Conservation (phyloP, 2,797 vertebrate genomes). For the Hapalemur alaotrensis region DNA sequence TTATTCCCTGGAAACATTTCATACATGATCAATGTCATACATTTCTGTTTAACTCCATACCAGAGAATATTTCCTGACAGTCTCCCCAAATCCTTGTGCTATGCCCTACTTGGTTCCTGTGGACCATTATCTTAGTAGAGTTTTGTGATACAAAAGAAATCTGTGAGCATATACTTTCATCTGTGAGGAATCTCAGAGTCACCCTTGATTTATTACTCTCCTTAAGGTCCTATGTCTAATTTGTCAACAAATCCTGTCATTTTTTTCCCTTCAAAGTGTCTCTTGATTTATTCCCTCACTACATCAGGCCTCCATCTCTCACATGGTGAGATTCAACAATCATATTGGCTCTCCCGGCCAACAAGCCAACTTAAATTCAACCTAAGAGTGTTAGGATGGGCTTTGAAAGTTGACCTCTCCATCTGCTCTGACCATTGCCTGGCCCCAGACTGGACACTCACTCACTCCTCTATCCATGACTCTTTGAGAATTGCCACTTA, state of each 20-base stretch:
- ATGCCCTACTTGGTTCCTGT: not conserved
- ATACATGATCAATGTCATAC: not conserved
- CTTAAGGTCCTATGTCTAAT: not conserved
- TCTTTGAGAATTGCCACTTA: not conserved
- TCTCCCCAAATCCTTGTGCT: not conserved
- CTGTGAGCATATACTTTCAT: not conserved
- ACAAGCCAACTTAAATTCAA: not conserved
- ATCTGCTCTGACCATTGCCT: not conserved
- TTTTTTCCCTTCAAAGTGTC: not conserved
- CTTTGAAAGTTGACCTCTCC: not conserved
- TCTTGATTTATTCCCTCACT: not conserved
- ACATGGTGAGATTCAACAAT: not conserved
- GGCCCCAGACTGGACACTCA: not conserved
- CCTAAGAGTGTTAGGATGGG: not conserved
- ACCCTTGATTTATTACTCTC: not conserved
- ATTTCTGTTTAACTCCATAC: not conserved
- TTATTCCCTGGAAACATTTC: slow-evolving; percentile 3
- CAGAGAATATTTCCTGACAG: not conserved
- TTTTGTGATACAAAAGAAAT: slow-evolving; percentile 28
- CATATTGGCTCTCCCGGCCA: not conserved
- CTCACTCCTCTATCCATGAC: not conserved
- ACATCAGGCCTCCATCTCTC: not conserved
- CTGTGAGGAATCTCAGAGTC: not conserved
- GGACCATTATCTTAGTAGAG: not conserved
- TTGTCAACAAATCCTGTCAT: not conserved